Base-by-base conservation (phyloP, 2,797 vertebrate genomes). In the Pantherophis vulpinus region DNA sequence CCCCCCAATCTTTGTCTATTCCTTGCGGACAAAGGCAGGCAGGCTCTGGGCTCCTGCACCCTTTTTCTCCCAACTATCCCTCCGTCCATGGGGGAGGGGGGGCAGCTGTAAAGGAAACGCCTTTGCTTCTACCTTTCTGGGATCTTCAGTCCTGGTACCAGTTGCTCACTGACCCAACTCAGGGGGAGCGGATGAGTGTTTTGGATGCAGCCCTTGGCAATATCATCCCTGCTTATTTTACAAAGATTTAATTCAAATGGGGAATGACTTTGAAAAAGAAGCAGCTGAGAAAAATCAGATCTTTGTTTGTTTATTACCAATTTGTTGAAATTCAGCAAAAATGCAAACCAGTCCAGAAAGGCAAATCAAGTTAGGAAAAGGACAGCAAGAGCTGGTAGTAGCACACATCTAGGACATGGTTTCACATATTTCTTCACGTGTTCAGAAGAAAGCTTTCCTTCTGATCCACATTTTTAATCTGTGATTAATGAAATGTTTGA, bases 31-130 rank as follows among this genome's bases (percentile, higher is more conserved):
- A 32, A 66, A 0, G 0, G 18, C 0, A 7, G 13, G 66, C 66
- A 37, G 3, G 12, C 18, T 13, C 16, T 51, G 27, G 9, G 4
- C 2, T 29, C 9, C 79, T 11, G 42, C 4, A 25, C 14, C 86
- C 5, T 59, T 74, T 27, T 47, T 4, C 12, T 1, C 11, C 42
- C 32, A 7, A 3, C 0, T 0, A 5, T 0, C 2, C 27, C 7
- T 2, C 1, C 0, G 3, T 1, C 25, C 11, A n/a, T 20, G 42
- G 42, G 32, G 0, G 0, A 0, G 37, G 42, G 51, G 0, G 0
- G 0, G 42, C 16, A 20, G 0, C 3, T 47, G 32, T 23, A 37
- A 51, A 66, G 59, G 5, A 12, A 20, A 10, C 1, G 13, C 27
- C 27, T 27, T 42, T 14, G n/a, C 23, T 60, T 37, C 11, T n/a